These are phyloP conservation scores for Leptocoma aspasia DNA, from an alignment of 2,113 vertebrate species.

Conservation along the genomic window DNA sequence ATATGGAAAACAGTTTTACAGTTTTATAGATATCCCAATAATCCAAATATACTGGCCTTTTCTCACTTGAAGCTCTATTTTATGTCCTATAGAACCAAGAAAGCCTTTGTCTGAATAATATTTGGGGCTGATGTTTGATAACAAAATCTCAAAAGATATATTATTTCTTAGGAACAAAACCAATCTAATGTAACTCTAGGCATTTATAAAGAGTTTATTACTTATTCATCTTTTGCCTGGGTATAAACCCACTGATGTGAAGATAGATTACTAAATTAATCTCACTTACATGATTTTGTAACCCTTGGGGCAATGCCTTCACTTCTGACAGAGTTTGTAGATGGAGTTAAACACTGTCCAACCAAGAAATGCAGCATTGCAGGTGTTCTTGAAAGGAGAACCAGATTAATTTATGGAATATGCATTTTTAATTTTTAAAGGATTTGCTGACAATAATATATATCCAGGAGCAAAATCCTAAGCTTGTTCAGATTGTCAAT, in stretches of 20 bases:
- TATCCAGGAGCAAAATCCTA: background rate
- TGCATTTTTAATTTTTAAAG: background rate
- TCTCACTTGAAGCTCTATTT: background rate
- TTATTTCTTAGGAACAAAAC: background rate
- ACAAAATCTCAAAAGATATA: background rate
- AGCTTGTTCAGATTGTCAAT: background rate
- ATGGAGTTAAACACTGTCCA: background rate
- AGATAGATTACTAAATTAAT: background rate
- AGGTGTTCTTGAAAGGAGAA: background rate
- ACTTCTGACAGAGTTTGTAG: background rate
- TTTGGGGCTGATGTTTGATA: background rate
- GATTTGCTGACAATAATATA: background rate
- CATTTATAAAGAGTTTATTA: background rate
- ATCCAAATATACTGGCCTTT: background rate
- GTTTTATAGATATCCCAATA: background rate
- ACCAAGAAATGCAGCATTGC: background rate
- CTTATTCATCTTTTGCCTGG: background rate
- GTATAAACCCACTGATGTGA: background rate
- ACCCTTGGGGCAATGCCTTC: background rate
- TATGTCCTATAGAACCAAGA: background rate
- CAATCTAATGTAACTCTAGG: background rate
- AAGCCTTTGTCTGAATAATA: background rate
- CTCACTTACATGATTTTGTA: background rate
- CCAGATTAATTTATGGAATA: background rate
- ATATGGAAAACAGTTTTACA: background rate